Evolutionary conservation across 2,888 invertebrate genomes (phyloP).

Genomic region (Lamellibrachia columna): DNA sequence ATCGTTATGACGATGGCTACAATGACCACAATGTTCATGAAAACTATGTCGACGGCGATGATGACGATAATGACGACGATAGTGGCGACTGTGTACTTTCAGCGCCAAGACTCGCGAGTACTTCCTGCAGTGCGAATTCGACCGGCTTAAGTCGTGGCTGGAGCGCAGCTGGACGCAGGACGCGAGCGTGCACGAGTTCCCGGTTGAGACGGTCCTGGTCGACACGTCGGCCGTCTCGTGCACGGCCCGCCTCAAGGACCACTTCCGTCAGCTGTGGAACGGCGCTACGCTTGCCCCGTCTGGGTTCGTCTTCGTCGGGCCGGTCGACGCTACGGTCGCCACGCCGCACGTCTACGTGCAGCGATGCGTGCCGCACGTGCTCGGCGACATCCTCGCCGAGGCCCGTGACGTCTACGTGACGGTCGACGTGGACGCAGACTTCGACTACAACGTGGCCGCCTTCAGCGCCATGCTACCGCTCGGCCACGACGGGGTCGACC

Average conservation of each 20-base stretch:
- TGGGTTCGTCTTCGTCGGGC: neutral
- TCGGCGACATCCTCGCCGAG: neutral
- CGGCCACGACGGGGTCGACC: neutral
- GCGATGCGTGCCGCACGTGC: constrained; percentile 11
- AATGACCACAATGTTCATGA: neutral
- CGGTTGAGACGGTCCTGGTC: neutral
- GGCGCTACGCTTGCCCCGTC: neutral
- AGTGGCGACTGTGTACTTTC: neutral
- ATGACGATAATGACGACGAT: neutral
- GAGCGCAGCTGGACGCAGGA: constrained; percentile 9
- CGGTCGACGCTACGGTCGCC: neutral
- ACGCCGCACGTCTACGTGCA: neutral
- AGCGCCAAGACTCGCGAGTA: neutral
- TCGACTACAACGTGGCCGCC: neutral
- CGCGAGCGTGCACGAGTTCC: neutral
- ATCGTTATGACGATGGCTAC: neutral
- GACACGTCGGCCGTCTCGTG: neutral
- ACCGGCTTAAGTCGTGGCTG: neutral
- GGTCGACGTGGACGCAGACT: neutral
- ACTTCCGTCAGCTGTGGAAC: constrained; percentile 5
- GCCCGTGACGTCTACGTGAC: neutral
- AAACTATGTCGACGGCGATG: neutral
- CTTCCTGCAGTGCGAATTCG: neutral
- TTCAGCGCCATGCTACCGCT: constrained; percentile 11
- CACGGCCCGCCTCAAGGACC: neutral